Percentiles rank a stretch among this genome's conserved stretches.
Evolutionary conservation across 2,888 invertebrate genomes (phyloP).

Genomic region (Cerastis rubricosa): DNA sequence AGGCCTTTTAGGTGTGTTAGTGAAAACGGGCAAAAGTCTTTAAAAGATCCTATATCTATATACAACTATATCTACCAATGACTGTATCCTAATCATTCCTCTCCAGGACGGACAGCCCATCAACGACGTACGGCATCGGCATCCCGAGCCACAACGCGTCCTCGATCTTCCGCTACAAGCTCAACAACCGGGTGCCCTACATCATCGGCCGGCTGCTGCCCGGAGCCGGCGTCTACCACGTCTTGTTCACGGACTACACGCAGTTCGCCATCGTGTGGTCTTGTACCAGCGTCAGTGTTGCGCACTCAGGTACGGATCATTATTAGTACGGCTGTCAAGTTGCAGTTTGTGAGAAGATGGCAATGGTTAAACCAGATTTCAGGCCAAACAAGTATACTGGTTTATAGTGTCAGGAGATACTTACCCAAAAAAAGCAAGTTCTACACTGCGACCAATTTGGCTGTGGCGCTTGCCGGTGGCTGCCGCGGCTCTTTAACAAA

Average conservation of each 20-base stretch:
- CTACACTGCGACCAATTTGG: background rate
- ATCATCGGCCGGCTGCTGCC: constrained; percentile 92
- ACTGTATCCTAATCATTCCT: background rate
- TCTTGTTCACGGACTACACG: constrained; percentile 93
- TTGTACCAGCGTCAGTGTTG: constrained; percentile 92
- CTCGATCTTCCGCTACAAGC: constrained; percentile 91
- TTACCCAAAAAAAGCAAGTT: background rate
- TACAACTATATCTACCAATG: background rate
- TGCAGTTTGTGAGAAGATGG: background rate
- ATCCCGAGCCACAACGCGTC: constrained; percentile 91
- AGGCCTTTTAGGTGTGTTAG: background rate
- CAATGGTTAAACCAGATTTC: background rate
- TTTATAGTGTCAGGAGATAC: background rate
- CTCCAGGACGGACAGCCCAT: constrained; percentile 91
- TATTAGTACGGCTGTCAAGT: background rate
- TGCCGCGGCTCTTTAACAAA: background rate
- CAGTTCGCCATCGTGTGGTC: constrained; percentile 94
- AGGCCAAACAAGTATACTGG: background rate
- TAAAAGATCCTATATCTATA: background rate
- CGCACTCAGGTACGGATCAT: constrained; percentile 90
- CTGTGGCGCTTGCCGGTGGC: background rate
- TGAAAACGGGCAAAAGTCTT: background rate
- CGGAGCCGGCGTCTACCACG: constrained; percentile 93
- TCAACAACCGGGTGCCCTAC: constrained; percentile 91
- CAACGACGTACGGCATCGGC: constrained; percentile 92